Base-by-base conservation (phyloP, 2,113 vertebrate genomes). In the Seriola dumerili region DNA sequence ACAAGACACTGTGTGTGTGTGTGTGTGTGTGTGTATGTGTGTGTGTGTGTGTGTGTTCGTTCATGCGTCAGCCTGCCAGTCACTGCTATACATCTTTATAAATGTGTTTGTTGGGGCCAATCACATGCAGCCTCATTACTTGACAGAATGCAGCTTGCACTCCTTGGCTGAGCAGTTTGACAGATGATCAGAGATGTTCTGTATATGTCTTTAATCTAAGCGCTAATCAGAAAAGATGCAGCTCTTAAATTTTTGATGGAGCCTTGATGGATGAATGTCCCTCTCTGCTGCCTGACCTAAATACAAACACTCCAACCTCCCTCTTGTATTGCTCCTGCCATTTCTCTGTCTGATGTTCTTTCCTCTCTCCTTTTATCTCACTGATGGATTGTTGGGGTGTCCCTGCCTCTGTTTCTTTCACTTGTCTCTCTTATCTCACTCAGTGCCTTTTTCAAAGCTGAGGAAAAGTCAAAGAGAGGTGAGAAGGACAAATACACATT, bases 231-330 rank as follows among this genome's bases (percentile, higher is more conserved):
- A 83, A 67, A 32, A 76, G 19, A 61, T 55, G 65, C 75, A 34
- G 62, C 78, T 81, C 64, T 69, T 90, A 52, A 70, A 83, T 83
- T 72, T 83, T 80, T 83, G 85, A 84, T 78, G 1, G 54, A 19
- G 61, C 21, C 29, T 62, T 90, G 73, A 86, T 83, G 55, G 67
- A 84, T 79, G 86, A 85, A 42, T 52, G 63, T 87, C 74, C 46
- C 80, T 84, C 77, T 61, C 58, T 81, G 32, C 74, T 25, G 54
- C 36, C 76, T 92, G 91, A 91, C 83, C 84, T 72, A 83, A 34
- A 84, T 89, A 61, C 17, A 52, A 72, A 68, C 62, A 34, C 63
- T 36, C 42, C 40, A 59, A 23, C 52, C 68, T 57, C 11, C 7
- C 46, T 69, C 48, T 52, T 38, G 73, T 50, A 19, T 36, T 34